Conservation (phyloP, 2,113 vertebrate genomes). For the Cyprinodon variegatus region DNA sequence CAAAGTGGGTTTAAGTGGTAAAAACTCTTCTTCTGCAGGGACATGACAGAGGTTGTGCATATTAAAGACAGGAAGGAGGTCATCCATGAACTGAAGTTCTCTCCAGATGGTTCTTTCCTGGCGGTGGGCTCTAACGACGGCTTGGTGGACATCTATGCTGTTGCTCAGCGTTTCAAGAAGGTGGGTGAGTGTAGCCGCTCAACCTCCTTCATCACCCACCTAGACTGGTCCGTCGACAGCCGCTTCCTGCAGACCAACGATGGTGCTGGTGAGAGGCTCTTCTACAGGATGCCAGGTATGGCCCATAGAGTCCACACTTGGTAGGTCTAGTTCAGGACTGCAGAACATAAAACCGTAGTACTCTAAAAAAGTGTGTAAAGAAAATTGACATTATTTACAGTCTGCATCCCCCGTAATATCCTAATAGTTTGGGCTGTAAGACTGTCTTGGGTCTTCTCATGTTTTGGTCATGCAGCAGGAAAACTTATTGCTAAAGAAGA, state of each 20-base stretch:
- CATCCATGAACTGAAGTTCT: constrained; percentile 98
- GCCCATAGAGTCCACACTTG: not conserved
- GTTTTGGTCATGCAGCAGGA: constrained; percentile 81
- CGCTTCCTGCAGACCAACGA: constrained; percentile 96
- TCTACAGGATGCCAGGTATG: constrained; percentile 97
- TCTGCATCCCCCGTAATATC: not conserved
- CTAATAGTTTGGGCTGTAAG: rapidly evolving
- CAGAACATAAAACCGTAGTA: no score
- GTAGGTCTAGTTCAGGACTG: not conserved
- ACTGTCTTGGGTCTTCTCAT: not conserved
- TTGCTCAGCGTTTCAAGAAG: constrained; percentile 95
- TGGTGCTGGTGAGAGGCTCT: constrained; percentile 88
- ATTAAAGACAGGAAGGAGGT: constrained; percentile 97
- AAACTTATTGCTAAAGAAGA: constrained; percentile 92
- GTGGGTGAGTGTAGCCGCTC: constrained; percentile 94
- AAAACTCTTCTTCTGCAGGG: constrained; percentile 75
- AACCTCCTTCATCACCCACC: constrained; percentile 93
- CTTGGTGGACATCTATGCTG: constrained; percentile 90
- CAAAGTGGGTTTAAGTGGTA: not conserved
- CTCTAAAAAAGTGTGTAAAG: not conserved
- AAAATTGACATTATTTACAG: not conserved
- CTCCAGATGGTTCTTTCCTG: constrained; percentile 91
- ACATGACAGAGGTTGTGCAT: constrained; percentile 99
- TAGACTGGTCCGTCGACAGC: constrained; percentile 97
- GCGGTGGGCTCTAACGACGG: constrained; percentile 97